Conservation (phyloP, 1,140 invertebrate genomes). For the Drosophila burlai region DNA sequence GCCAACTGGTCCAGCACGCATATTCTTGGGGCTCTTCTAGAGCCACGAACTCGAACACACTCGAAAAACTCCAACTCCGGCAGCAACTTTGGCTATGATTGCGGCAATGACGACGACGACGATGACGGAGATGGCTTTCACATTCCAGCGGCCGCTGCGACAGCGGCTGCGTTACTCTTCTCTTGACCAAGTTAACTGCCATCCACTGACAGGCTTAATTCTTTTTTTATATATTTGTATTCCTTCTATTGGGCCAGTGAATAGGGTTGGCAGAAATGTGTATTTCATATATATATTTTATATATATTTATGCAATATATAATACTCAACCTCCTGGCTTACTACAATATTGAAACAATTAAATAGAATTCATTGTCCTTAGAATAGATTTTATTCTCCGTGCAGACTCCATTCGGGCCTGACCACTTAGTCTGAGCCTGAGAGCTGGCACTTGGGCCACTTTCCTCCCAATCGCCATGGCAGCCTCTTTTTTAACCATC, state of each 20-base stretch:
- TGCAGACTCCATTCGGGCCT: slow-evolving; percentile 35
- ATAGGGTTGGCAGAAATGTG: too few relatives aligned
- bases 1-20: slow-evolving; percentile 67
- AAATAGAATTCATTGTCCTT: not conserved
- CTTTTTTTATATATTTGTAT: not conserved
- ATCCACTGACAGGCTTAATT: slow-evolving; percentile 15
- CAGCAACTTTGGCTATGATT: slow-evolving; percentile 47
- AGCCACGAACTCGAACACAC: slow-evolving; percentile 27
- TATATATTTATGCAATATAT: not conserved
- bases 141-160: slow-evolving; percentile 52
- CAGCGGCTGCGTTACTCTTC: slow-evolving; percentile 32
- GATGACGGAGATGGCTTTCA: slow-evolving; percentile 65
- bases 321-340: not conserved
- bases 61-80: slow-evolving; percentile 22
- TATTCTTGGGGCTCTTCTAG: slow-evolving; percentile 35
- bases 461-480: slow-evolving; percentile 48
- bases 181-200: slow-evolving; percentile 77
- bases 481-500: slow-evolving; percentile 1
- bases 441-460: slow-evolving; percentile 47
- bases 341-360: not conserved
- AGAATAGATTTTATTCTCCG: not conserved
- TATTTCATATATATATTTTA: not conserved
- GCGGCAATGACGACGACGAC: slow-evolving; percentile 46
- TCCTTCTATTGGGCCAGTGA: not conserved
- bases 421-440: slow-evolving; percentile 63